phyloP scores from a whole-genome alignment of 53 echinoderm and acorn worm genomes.

The Crossaster papposus region DNA sequence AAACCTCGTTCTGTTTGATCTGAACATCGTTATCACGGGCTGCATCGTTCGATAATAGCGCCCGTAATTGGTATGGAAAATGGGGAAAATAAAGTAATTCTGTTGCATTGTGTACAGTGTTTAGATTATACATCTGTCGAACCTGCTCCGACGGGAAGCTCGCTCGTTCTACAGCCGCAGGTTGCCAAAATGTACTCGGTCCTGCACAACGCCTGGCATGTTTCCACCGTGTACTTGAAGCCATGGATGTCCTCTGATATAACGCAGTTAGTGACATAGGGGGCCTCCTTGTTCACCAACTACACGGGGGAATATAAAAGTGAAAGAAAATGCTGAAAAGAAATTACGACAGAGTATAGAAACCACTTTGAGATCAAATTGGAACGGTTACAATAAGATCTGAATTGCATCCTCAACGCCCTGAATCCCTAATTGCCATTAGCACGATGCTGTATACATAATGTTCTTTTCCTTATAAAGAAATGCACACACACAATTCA shows the following conservation, averaged over 20 bases:
- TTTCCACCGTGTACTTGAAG: conserved; percentile 74
- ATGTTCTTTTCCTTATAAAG: no score
- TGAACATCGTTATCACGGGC: no score
- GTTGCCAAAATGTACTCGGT: conserved; percentile 34
- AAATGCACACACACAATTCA: background rate
- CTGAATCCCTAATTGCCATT: background rate
- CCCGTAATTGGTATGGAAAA: background rate
- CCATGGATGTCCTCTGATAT: conserved; percentile 47
- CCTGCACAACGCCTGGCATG: conserved; percentile 71
- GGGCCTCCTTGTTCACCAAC: conserved; percentile 69
- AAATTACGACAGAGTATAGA: no score
- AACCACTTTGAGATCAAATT: no score
- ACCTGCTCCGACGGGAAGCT: conserved; percentile 55
- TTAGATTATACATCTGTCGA: background rate
- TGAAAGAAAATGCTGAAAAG: background rate
- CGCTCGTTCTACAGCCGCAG: conserved; percentile 69
- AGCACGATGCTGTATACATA: background rate
- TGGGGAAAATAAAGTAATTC: no score
- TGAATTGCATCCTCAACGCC: background rate
- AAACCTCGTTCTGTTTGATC: background rate
- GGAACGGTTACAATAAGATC: background rate
- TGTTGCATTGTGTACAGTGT: no score
- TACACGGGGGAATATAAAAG: conserved; percentile 1
- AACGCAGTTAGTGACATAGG: conserved; percentile 69
- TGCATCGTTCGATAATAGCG: no score